These are phyloP conservation scores for Drosophila colorata DNA, from an alignment of 2,888 invertebrate genomes.

Conservation along the genomic window DNA sequence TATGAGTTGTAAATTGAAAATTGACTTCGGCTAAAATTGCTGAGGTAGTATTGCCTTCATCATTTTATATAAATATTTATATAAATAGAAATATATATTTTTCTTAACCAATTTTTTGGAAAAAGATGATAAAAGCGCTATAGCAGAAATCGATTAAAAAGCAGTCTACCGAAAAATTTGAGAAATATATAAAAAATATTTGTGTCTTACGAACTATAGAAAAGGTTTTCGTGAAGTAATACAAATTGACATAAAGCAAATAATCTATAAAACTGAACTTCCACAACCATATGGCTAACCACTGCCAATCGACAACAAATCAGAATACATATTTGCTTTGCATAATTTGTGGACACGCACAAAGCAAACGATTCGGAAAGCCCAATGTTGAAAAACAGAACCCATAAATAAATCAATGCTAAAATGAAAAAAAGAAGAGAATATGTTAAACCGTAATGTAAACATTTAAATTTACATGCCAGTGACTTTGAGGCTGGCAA, in stretches of 20 bases:
- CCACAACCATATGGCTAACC: not conserved
- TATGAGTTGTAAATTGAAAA: too few species aligned
- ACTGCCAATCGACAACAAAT: conserved; percentile 26
- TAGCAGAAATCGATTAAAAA: not conserved
- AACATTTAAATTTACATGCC: conserved; percentile 58
- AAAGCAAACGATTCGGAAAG: conserved; percentile 16
- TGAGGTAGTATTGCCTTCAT: too few species aligned
- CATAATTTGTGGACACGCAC: conserved; percentile 53
- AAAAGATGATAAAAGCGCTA: not conserved
- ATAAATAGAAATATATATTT: too few species aligned
- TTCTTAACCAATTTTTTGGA: too few species aligned
- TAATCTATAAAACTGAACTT: conserved; percentile 4
- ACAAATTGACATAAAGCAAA: conserved; percentile 1
- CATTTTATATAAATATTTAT: too few species aligned
- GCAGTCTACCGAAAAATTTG: not conserved
- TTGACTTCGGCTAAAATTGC: too few species aligned
- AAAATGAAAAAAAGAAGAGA: conserved; percentile 23
- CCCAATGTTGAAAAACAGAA: conserved; percentile 12
- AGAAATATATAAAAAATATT: not conserved
- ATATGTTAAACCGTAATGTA: conserved; percentile 58
- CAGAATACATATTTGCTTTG: conserved; percentile 53
- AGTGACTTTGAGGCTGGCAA: conserved; percentile 11
- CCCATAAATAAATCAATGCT: conserved; percentile 64
- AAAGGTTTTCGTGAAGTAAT: not conserved
- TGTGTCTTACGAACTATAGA: not conserved